These are phyloP conservation scores for Benitochromis conjunctus DNA, from an alignment of 2,113 vertebrate genomes.

Conservation along the genomic window DNA sequence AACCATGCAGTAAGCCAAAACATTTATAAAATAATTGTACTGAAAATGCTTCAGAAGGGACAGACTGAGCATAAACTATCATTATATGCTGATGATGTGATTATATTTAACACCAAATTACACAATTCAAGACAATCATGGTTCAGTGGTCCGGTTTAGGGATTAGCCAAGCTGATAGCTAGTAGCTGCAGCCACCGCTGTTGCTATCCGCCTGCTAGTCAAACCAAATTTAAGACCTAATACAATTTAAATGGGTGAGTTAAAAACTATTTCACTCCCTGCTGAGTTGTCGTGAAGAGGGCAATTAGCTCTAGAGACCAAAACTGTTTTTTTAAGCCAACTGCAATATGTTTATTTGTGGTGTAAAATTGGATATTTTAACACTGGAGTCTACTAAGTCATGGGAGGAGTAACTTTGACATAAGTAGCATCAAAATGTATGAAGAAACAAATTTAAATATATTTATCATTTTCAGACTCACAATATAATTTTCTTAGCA, in stretches of 20 bases:
- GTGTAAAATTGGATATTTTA: background rate
- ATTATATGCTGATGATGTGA: background rate
- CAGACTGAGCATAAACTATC: background rate
- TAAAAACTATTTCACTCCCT: background rate
- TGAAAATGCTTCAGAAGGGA: background rate
- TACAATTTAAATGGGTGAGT: background rate
- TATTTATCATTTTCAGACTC: background rate
- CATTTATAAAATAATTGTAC: background rate
- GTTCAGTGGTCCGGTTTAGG: background rate
- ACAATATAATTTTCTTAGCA: background rate
- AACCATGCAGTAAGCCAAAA: background rate
- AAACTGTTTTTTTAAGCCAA: background rate
- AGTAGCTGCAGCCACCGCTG: background rate
- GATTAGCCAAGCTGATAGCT: background rate
- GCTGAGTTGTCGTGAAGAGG: background rate
- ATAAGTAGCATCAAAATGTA: background rate
- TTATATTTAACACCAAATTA: background rate
- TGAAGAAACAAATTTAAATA: background rate
- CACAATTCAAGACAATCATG: background rate
- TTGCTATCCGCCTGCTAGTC: background rate
- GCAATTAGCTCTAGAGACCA: background rate
- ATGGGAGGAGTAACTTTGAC: background rate
- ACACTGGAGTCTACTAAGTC: background rate
- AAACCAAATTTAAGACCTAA: background rate
- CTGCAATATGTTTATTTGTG: background rate